Evolutionary conservation across 1,140 invertebrate species (phyloP), one percentile per base, ranked within the genome.

Genomic region (Zaprionus gabonicus): DNA sequence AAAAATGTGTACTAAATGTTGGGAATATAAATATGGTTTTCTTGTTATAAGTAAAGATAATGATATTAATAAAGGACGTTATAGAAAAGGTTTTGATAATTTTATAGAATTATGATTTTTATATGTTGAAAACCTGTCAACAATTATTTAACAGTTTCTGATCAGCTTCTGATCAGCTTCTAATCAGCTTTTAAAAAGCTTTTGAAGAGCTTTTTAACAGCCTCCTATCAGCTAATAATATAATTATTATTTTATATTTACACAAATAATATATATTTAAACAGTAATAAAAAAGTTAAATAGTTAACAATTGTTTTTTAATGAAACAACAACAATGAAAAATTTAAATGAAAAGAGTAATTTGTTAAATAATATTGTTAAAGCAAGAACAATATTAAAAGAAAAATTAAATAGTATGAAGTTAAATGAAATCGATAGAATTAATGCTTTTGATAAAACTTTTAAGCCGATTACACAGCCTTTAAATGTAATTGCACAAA

Each of bases 31-130:
- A 46, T 88, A 80, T 73, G 76, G 71, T 53, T 92, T 90, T 69
- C n/a, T 86, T 23, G 74, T 85, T 15, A 92, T 90, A 36, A 85
- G 84, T 68, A 91, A 90, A 78, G 80, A 86, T 55, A n/a, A 58
- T 68, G 41, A 31, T 27, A 59, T 71, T 34, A 27, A 58, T 38
- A 53, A 71, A 66, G 67, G 57, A n/a, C 34, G 44, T 25, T 70
- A 62, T 51, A 62, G 55, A 34, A 62, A 68, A 53, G 55, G 38
- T n/a, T 46, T 63, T 46, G 20, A 63, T 49, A 51, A 44, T 44
- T 27, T 68, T 59, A 25, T 56, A 68, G n/a, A 66, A 27, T 56
- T 55, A 55, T 53, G 31, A 36, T 10, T 36, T 36, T 10, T 36
- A 10, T 10, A 36, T 36, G 34, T 36, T 36, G 10, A 36, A 36